phyloP scores from a whole-genome alignment of 2,113 vertebrate genomes.

The Scortum barcoo region DNA sequence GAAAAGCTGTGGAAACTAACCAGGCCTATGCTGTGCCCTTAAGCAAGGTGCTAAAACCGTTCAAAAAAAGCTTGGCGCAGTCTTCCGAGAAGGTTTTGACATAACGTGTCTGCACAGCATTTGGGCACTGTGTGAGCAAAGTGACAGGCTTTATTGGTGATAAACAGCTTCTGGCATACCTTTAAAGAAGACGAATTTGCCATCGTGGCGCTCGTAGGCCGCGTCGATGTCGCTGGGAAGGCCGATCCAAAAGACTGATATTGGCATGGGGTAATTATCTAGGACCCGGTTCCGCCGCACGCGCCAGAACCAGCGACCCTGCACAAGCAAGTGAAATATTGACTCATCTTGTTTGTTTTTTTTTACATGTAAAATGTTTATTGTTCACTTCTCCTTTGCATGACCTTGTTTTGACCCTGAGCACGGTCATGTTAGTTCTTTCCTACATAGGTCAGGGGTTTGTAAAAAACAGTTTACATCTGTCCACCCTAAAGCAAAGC shows the following conservation, averaged over 20 bases:
- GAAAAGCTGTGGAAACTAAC: neutral
- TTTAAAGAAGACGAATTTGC: conserved; percentile 97
- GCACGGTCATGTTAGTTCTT: neutral
- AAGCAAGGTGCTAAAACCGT: neutral
- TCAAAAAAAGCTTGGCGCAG: neutral
- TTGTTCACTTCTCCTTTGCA: neutral
- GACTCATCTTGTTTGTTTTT: neutral
- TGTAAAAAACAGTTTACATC: neutral
- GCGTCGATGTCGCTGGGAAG: conserved; percentile 92
- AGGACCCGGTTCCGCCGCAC: conserved; percentile 93
- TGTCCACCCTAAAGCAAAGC: neutral
- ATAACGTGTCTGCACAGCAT: neutral
- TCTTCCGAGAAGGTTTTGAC: neutral
- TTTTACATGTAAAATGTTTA: conserved; percentile 2
- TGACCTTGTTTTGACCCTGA: neutral
- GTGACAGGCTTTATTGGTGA: neutral
- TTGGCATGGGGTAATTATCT: conserved; percentile 97
- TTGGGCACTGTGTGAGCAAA: neutral
- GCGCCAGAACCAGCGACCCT: conserved; percentile 98
- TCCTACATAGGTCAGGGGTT: neutral
- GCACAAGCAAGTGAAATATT: neutral
- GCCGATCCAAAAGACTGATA: conserved; percentile 95
- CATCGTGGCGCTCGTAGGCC: conserved; percentile 94
- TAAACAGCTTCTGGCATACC: conserved; percentile 62
- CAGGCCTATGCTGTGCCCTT: neutral